A percentile compares a stretch with the other conserved stretches of the same genome.
These are phyloP conservation scores for Pan paniscus DNA, from an alignment of 2,113 vertebrate species.

Conservation along the genomic window DNA sequence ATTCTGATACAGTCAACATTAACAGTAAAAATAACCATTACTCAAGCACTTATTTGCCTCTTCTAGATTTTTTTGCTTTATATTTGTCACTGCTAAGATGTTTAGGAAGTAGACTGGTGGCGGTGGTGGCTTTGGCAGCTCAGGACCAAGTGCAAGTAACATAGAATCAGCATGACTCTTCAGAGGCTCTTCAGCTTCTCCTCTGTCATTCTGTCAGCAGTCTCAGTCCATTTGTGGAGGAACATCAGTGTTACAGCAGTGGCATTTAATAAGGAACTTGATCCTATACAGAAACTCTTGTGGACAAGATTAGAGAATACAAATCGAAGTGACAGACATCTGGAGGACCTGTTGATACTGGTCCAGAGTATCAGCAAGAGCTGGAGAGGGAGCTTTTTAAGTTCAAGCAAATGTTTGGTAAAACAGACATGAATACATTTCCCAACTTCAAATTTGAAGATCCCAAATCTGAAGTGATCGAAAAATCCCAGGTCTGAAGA, in stretches of 20 bases:
- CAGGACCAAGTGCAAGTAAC: no score
- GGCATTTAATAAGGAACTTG: no score
- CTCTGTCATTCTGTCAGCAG: no score
- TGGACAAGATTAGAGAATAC: no score
- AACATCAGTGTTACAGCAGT: no score
- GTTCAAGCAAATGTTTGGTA: conserved; percentile 92
- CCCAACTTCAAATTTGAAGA: conserved; percentile 93
- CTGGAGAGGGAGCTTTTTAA: conserved; percentile 89
- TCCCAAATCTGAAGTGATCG: conserved; percentile 85
- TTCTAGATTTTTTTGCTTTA: not conserved
- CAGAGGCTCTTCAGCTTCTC: no score
- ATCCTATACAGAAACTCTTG: no score
- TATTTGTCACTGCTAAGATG: not conserved
- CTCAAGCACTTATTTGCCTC: not conserved
- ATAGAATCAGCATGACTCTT: no score
- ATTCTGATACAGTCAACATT: not conserved
- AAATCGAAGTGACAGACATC: conserved; percentile 59
- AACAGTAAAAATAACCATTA: not conserved
- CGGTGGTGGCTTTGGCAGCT: no score
- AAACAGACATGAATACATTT: conserved; percentile 92
- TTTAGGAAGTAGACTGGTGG: no score
- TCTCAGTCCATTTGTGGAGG: no score
- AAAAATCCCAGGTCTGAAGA: conserved; percentile 73
- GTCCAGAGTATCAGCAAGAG: conserved; percentile 91
- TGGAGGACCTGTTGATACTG: conserved; percentile 91